Evolutionary conservation across 2,888 invertebrate genomes (phyloP), one percentile per base, ranked within the genome.

Genomic region (Tipula confusa): DNA sequence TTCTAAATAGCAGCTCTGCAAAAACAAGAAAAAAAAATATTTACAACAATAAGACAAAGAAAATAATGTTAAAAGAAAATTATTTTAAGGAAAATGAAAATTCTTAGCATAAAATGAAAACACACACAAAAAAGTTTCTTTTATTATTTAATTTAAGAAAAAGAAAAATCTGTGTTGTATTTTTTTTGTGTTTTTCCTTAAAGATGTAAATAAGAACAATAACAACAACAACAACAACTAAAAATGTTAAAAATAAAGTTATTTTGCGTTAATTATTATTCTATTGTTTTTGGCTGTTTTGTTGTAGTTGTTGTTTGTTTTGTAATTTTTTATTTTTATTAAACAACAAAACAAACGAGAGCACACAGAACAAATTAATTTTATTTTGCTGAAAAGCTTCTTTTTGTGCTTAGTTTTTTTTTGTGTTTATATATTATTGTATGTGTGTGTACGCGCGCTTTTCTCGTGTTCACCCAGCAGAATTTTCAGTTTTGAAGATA

Each of bases 261-360:
- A 64, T 64, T 64, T 64, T 64, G 64, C 64, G 64, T 64, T 64
- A 64, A 64, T 64, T 64, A 64, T 64, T 64, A 64, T 64, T 64
- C 64, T 64, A 64, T 64, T 64, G 64, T 64, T 64, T 64, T 9
- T 64, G n/a, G 64, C 24, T 64, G 24, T 64, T 64, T 64, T 64
- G 64, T 24, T 18, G 18, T 64, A 64, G 24, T 64, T 64, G 24
- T 64, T 64, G 24, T 64, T 64, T 64, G 64, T 64, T 64, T 64
- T 9, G 18, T 64, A 4, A 38, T 38, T 64, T 24, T 24, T 7
- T 64, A 24, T 64, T 64, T 18, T 9, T 64, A 18, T 64, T 64
- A 24, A 64, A 64, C 24, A 24, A 64, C 24, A 64, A 64, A 64
- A 64, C 24, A 64, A 11, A 64, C n/a, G n/a, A 64, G 24, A 64